These are phyloP conservation scores for Vireo griseus DNA, from an alignment of 2,797 vertebrate species.

Conservation along the genomic window DNA sequence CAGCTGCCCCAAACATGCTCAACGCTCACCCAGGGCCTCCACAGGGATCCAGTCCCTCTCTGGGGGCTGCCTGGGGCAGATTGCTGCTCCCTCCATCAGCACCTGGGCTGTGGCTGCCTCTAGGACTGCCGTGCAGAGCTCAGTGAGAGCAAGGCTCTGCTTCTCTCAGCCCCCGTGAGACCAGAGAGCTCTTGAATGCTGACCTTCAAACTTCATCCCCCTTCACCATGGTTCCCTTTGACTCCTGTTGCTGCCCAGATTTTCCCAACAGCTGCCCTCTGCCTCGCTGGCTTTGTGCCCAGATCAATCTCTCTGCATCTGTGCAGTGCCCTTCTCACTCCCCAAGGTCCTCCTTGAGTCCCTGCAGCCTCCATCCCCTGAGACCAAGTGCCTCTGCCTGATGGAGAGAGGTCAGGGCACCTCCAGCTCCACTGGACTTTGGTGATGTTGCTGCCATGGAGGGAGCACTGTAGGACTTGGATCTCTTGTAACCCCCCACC, in stretches of 20 bases:
- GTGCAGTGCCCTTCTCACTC: not conserved
- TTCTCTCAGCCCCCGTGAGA: not conserved
- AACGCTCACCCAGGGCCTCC: not conserved
- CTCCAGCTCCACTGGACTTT: not conserved
- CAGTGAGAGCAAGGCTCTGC: not conserved
- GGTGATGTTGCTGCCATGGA: not conserved
- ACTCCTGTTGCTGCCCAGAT: constrained; percentile 4
- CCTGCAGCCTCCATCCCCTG: not conserved
- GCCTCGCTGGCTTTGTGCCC: not conserved
- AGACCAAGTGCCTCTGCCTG: not conserved
- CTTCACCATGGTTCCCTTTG: not conserved
- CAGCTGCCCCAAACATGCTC: not conserved
- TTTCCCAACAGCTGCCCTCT: constrained; percentile 42
- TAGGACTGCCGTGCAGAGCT: fast-evolving
- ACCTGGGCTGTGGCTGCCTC: not conserved
- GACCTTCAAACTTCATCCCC: constrained; percentile 5
- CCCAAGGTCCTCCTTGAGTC: not conserved
- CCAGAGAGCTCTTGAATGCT: not conserved
- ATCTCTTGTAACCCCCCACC: not conserved
- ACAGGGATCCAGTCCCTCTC: not conserved
- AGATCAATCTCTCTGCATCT: not conserved
- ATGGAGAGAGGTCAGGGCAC: not conserved
- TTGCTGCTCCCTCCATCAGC: not conserved
- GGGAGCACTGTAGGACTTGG: not conserved
- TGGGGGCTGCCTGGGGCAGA: not conserved